Evolutionary conservation across 2,888 invertebrate genomes (phyloP).

Genomic region (Scaptomyza polygonia): DNA sequence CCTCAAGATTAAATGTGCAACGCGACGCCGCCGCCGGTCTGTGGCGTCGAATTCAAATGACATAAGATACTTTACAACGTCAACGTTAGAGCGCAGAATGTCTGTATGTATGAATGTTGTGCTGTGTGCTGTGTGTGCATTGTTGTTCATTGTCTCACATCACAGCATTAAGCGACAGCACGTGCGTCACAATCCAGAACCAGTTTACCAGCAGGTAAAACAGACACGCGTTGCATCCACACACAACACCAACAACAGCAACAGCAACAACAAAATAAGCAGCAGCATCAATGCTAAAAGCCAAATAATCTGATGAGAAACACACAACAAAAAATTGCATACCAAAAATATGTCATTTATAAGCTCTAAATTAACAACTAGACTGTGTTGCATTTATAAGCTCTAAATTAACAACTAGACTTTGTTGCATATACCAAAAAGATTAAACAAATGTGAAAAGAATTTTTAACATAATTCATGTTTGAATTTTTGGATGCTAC

Average conservation of each 20-base stretch:
- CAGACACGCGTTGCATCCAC: too few relatives aligned
- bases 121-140: background rate
- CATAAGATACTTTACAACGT: constrained; percentile 71
- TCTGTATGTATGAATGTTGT: constrained; percentile 19
- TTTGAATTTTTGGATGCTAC: too few relatives aligned
- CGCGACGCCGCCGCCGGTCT: constrained; percentile 26
- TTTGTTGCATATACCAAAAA: constrained; percentile 13
- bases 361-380: constrained; percentile 10
- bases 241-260: background rate
- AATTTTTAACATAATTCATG: too few relatives aligned
- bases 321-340: background rate
- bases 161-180: constrained; percentile 34
- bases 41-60: constrained; percentile 60
- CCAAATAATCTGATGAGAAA: constrained; percentile 30
- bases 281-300: constrained; percentile 37
- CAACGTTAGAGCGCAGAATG: constrained; percentile 50
- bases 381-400: constrained; percentile 25
- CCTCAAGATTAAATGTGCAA: constrained; percentile 74
- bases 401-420: constrained; percentile 7
- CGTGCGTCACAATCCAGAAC: constrained; percentile 70
- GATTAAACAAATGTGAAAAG: background rate
- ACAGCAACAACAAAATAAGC: constrained; percentile 21
- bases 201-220: constrained; percentile 32
- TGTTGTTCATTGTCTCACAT: constrained; percentile 58
- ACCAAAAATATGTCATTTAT: constrained; percentile 19